Percentiles rank a stretch among this genome's conserved stretches.
Evolutionary conservation across 2,113 vertebrate genomes (phyloP).

Genomic region (Perca schrenkii): DNA sequence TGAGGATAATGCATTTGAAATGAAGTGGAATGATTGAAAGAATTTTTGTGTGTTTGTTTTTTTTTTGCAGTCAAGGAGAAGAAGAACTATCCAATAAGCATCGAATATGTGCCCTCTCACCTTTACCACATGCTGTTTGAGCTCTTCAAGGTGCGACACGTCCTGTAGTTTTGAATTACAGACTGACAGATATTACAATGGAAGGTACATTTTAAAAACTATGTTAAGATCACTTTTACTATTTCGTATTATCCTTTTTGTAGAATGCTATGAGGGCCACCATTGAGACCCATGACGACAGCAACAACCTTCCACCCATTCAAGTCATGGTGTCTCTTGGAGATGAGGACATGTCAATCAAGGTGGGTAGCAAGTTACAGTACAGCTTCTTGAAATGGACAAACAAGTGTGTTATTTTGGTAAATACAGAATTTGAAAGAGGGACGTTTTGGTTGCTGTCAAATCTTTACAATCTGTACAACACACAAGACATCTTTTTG

Average conservation of each 20-base stretch:
- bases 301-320: constrained; percentile 86
- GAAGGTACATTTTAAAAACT: background rate
- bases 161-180: background rate
- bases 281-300: constrained; percentile 90
- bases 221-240: background rate
- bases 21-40: constrained; percentile 30
- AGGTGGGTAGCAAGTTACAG: constrained; percentile 78
- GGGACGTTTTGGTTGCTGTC: background rate
- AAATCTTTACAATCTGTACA: too few relatives aligned
- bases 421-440: background rate
- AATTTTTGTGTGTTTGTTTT: constrained; percentile 2
- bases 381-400: background rate
- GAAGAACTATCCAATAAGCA: constrained; percentile 85
- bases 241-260: background rate
- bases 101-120: constrained; percentile 95
- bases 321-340: constrained; percentile 92
- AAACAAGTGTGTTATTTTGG: background rate
- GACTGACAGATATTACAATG: background rate
- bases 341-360: constrained; percentile 93
- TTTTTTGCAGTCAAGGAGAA: constrained; percentile 79
- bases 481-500: too few relatives aligned
- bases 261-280: constrained; percentile 98
- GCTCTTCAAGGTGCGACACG: constrained; percentile 92
- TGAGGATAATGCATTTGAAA: constrained; percentile 35
- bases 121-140: constrained; percentile 98